Base-by-base conservation (phyloP, 92 coral and sea anemone species). In the Pocillopora meandrina region DNA sequence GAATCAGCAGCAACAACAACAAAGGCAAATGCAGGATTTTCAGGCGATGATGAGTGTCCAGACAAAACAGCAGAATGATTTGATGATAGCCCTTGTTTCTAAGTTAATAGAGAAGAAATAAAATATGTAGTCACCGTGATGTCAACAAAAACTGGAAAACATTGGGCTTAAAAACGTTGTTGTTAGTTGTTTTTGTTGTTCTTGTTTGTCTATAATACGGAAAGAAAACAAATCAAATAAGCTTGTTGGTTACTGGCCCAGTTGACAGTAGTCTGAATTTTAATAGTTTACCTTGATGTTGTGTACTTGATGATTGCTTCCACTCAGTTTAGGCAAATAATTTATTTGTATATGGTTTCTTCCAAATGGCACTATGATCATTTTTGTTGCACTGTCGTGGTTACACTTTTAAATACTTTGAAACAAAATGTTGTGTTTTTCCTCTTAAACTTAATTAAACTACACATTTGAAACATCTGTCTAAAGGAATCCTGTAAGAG, bases 11-110 rank as follows among this genome's bases (percentile, higher is more conserved):
- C 68, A 65, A 7, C 69, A 65, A 65, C 69, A 65, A 65, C 69
- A 65, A 65, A 65, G 12, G 12, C 69, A 65, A 16, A 65, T 65
- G 69, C 69, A 65, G 69, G 69, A 65, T 13, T 65, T 65, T 65
- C 69, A 65, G 35, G 69, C 35, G 2, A 21, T 65, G 69, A 65
- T 65, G 13, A 7, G 35, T 65, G 19, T 65, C 14, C 35, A 65
- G 26, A 2, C 69, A 65, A 65, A 65, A 65, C 69, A 65, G 81
- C 31, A 76, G 56, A 76, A 58, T 65, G 81, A 76, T 56, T 76
- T 59, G 81, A 76, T 76, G 81, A 31, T 79, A 79, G 83, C 72
- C 73, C 83, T 79, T 65, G 74, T 79, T 65, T 79, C 74, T 79
- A 64, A 79, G 74, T 79, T 79, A 79, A 23, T 36, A 79, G 74